A percentile compares a stretch with the other conserved stretches of the same genome.
Conservation (phyloP, 2,113 vertebrate genomes). For the Lamprologus ornatipinnis region DNA sequence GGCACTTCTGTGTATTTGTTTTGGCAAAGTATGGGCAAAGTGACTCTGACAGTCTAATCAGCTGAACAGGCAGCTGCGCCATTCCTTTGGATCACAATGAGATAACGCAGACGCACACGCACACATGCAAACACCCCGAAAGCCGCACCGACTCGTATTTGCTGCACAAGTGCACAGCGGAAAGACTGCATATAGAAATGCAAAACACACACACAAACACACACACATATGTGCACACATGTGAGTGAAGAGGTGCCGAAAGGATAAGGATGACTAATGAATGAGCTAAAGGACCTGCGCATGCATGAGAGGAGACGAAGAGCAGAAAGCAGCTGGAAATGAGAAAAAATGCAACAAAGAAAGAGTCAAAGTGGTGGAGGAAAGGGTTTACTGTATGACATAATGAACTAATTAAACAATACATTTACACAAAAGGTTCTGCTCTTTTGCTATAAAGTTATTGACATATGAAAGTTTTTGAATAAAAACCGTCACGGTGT, state of each 20-base stretch:
- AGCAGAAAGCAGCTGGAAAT: neutral
- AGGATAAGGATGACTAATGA: conserved; percentile 12
- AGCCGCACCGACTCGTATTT: neutral
- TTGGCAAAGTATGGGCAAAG: conserved; percentile 25
- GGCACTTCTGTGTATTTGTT: conserved; percentile 31
- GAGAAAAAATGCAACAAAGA: neutral
- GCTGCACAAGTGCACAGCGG: neutral
- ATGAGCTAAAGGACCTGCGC: neutral
- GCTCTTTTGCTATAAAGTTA: neutral
- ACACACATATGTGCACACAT: neutral
- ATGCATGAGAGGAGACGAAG: neutral
- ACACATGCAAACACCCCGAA: neutral
- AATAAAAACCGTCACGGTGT: fast-evolving
- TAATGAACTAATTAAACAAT: neutral
- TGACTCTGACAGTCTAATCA: conserved; percentile 36
- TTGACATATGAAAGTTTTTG: fast-evolving
- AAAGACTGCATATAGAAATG: neutral
- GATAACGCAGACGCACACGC: conserved; percentile 4
- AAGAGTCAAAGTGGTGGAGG: neutral
- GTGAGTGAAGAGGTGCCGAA: neutral
- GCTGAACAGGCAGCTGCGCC: neutral
- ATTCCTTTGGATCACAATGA: conserved; percentile 1
- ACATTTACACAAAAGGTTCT: neutral
- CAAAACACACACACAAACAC: neutral
- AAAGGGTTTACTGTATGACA: neutral